These are phyloP conservation scores for Tokudaia muenninki DNA, from an alignment of 2,797 vertebrate genomes.

Conservation along the genomic window DNA sequence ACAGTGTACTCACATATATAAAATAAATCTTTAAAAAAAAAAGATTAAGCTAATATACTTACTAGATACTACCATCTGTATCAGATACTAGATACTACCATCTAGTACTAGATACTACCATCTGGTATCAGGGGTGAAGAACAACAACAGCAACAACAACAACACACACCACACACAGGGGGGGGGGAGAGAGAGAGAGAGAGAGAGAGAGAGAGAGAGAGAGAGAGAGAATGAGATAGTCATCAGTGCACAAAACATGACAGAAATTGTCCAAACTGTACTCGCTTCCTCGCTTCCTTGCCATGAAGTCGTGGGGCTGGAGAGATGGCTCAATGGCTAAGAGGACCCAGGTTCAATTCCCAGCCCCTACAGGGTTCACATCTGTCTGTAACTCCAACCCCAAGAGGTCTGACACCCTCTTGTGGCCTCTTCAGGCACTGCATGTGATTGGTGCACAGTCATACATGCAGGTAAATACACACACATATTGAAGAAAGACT, in stretches of 20 bases:
- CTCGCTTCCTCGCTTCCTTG: slow-evolving; percentile 32
- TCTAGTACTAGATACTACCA: background rate
- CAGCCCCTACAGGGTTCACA: background rate
- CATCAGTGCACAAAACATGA: background rate
- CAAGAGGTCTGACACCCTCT: background rate
- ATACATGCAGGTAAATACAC: background rate
- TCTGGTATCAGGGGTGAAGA: background rate
- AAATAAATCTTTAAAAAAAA: too few relatives aligned
- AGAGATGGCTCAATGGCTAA: background rate
- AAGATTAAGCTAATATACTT: background rate
- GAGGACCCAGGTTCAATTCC: background rate
- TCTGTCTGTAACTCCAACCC: background rate
- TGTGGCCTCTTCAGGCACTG: background rate
- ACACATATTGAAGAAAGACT: background rate
- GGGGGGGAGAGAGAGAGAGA: background rate
- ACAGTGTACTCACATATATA: too few relatives aligned
- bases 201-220: background rate
- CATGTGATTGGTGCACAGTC: background rate
- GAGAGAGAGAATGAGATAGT: background rate
- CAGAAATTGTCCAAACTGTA: slow-evolving; percentile 10
- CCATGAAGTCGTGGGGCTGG: background rate
- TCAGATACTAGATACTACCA: background rate
- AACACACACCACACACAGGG: background rate
- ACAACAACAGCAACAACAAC: too few relatives aligned
- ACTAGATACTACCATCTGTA: background rate